A percentile compares a stretch with the other conserved stretches of the same genome.
These are phyloP conservation scores for Mirza zaza DNA, from an alignment of 2,113 vertebrate genomes.

Conservation along the genomic window DNA sequence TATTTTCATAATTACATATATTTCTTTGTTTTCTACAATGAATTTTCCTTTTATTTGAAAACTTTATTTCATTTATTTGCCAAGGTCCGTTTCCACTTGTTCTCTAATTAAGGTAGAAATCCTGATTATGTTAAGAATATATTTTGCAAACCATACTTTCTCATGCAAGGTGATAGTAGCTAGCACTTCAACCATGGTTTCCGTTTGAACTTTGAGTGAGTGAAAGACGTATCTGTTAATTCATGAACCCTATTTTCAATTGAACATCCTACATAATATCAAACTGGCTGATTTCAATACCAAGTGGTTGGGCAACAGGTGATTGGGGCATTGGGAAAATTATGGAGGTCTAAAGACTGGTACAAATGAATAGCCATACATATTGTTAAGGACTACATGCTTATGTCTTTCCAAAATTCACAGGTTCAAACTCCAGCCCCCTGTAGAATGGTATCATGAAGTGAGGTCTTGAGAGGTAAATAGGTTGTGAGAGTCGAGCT, in stretches of 20 bases:
- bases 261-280: neutral
- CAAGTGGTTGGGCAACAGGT: neutral
- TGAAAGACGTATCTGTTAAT: neutral
- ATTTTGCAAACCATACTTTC: neutral
- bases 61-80: neutral
- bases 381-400: fast-evolving
- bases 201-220: neutral
- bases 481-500: fast-evolving
- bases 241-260: neutral
- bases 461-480: neutral
- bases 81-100: neutral
- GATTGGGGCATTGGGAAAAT: neutral
- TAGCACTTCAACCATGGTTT: neutral
- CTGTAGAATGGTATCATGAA: neutral
- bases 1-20: neutral
- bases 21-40: neutral
- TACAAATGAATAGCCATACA: neutral
- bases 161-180: neutral
- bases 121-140: neutral
- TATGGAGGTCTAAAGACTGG: neutral
- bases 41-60: neutral
- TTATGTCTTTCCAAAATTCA: neutral
- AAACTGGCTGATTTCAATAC: neutral
- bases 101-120: neutral
- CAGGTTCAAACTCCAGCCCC: fast-evolving